Conservation (phyloP, 1,140 invertebrate species). For the Coboldia fuscipes region DNA sequence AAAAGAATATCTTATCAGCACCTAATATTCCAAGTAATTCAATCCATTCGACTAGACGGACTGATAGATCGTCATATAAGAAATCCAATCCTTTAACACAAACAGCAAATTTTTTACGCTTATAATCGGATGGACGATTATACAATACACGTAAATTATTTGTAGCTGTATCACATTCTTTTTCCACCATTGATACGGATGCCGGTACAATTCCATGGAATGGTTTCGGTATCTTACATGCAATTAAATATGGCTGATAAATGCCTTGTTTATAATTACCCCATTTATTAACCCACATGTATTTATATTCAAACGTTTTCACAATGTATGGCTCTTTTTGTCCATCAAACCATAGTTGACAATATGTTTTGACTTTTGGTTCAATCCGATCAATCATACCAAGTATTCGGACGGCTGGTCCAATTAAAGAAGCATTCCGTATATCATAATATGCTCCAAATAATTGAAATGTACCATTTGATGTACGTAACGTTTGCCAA, state of each 20-base stretch:
- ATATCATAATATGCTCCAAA: slow-evolving; percentile 79
- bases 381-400: slow-evolving; percentile 79
- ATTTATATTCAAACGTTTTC: slow-evolving; percentile 72
- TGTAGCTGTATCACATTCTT: slow-evolving; percentile 59
- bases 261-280: slow-evolving; percentile 83
- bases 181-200: slow-evolving; percentile 70
- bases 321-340: slow-evolving; percentile 57
- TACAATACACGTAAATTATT: slow-evolving; percentile 77
- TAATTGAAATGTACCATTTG: slow-evolving; percentile 69
- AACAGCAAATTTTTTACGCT: slow-evolving; percentile 69
- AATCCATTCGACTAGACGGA: slow-evolving; percentile 86
- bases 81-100: slow-evolving; percentile 90
- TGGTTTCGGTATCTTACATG: slow-evolving; percentile 60
- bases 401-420: slow-evolving; percentile 63
- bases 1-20: slow-evolving; percentile 83
- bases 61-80: slow-evolving; percentile 72
- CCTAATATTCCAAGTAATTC: slow-evolving; percentile 69
- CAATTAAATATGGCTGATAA: slow-evolving; percentile 76
- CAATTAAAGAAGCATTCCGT: slow-evolving; percentile 47
- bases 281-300: slow-evolving; percentile 88
- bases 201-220: slow-evolving; percentile 52
- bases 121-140: slow-evolving; percentile 37
- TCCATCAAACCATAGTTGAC: slow-evolving; percentile 78
- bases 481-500: slow-evolving; percentile 62
- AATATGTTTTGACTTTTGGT: slow-evolving; percentile 59